Conservation (phyloP, 2,888 invertebrate genomes). For the Alviniconcha strummeri region DNA sequence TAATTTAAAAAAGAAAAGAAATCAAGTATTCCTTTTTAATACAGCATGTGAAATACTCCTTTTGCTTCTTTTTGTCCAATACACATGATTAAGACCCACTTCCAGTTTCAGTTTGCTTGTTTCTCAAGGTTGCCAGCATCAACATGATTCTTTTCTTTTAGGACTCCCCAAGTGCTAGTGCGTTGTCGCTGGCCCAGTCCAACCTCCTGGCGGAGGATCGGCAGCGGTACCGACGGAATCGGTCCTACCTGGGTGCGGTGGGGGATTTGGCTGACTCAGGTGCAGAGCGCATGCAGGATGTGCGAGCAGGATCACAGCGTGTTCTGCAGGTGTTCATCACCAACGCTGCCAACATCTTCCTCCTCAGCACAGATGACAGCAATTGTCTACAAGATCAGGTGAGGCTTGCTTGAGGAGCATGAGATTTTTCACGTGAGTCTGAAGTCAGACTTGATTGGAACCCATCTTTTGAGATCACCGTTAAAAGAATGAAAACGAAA, state of each 20-base stretch:
- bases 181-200: slow-evolving; percentile 47
- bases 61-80: too few species aligned
- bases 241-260: slow-evolving; percentile 66
- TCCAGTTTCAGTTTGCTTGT: too few species aligned
- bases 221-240: slow-evolving; percentile 54
- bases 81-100: too few species aligned
- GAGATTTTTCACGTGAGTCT: neutral
- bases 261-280: slow-evolving; percentile 62
- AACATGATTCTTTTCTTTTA: slow-evolving; percentile 20
- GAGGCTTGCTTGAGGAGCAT: neutral
- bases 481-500: too few species aligned
- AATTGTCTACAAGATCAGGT: slow-evolving; percentile 61
- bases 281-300: slow-evolving; percentile 52
- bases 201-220: slow-evolving; percentile 42
- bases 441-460: too few species aligned
- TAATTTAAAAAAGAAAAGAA: too few species aligned
- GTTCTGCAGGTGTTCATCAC: slow-evolving; percentile 89
- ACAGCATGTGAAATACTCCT: too few species aligned
- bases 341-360: slow-evolving; percentile 95
- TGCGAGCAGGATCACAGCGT: slow-evolving; percentile 79
- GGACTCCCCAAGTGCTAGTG: slow-evolving; percentile 55
- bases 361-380: slow-evolving; percentile 57
- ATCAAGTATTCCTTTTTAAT: too few species aligned
- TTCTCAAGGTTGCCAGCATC: too few species aligned
- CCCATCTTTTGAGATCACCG: too few species aligned